Percentiles rank a stretch among this genome's conserved stretches.
phyloP scores from a whole-genome alignment of 2,888 invertebrate species.

The Papilio protenor region DNA sequence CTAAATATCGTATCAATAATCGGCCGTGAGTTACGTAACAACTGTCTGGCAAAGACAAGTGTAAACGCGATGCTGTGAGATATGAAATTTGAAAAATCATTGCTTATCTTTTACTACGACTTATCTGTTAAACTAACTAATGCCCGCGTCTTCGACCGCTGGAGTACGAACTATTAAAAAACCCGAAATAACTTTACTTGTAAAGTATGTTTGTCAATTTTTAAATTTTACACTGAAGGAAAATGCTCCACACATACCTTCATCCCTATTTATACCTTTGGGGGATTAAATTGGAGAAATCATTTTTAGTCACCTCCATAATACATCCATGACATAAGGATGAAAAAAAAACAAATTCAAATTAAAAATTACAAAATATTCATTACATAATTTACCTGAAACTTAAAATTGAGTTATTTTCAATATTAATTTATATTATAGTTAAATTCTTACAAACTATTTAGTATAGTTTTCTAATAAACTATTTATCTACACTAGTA shows the following conservation, averaged over 20 bases:
- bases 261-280: too few relatives aligned
- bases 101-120: constrained; percentile 11
- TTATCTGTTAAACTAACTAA: not conserved
- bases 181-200: not conserved
- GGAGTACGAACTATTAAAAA: not conserved
- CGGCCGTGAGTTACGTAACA: not conserved
- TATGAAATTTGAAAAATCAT: constrained; percentile 8
- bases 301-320: too few relatives aligned
- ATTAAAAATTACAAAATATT: too few relatives aligned
- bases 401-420: too few relatives aligned
- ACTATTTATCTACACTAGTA: not conserved
- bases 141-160: not conserved
- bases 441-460: not conserved
- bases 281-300: too few relatives aligned
- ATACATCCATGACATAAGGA: too few relatives aligned
- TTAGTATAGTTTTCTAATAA: not conserved
- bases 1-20: not conserved
- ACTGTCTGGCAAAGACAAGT: not conserved
- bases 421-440: too few relatives aligned
- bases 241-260: too few relatives aligned
- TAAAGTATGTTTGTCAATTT: too few relatives aligned
- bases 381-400: too few relatives aligned
- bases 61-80: constrained; percentile 10
- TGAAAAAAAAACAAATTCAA: too few relatives aligned
- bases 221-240: too few relatives aligned